Conservation (phyloP, 2,888 invertebrate species). For the Drosophila nigricruria region DNA sequence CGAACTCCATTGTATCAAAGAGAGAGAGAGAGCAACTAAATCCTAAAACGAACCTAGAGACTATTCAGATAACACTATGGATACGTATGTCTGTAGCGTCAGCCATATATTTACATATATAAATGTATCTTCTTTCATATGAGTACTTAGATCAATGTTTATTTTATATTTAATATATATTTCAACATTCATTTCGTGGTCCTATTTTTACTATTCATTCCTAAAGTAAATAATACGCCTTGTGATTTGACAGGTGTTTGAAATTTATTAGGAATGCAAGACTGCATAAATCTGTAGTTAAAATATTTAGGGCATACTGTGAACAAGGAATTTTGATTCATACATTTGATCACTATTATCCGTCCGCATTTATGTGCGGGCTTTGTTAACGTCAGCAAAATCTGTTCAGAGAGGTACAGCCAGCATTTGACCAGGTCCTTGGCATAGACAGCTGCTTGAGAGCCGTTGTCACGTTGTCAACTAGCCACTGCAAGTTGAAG, state of each 20-base stretch:
- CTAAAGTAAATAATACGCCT: not conserved
- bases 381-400: constrained; percentile 88
- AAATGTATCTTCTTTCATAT: no score
- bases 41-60: not conserved
- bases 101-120: no score
- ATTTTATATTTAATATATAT: no score
- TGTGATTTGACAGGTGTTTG: not conserved
- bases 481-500: not conserved
- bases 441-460: not conserved
- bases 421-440: not conserved
- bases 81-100: no score
- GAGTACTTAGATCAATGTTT: no score
- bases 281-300: constrained; percentile 6
- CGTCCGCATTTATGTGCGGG: constrained; percentile 84
- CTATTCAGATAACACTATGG: no score
- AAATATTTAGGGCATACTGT: constrained; percentile 31
- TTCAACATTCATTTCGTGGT: not conserved
- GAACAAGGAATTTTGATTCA: constrained; percentile 60
- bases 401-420: not conserved
- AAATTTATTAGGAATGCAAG: not conserved
- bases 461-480: not conserved
- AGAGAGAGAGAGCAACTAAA: not conserved
- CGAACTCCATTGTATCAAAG: no score
- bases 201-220: not conserved
- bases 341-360: constrained; percentile 40